phyloP scores from a whole-genome alignment of 1,140 invertebrate genomes.

The Euura lappo region DNA sequence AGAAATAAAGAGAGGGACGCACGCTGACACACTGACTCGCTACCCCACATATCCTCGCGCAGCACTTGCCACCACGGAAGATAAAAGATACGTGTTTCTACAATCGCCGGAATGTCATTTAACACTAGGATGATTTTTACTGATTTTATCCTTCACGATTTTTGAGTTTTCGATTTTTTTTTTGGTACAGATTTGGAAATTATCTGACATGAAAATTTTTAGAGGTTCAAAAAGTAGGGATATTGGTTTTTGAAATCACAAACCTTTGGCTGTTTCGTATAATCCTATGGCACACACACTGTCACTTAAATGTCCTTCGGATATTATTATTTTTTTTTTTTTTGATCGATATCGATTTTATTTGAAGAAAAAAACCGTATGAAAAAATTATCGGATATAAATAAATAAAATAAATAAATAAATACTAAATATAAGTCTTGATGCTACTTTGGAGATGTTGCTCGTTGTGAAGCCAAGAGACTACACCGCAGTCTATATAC shows the following conservation, averaged over 20 bases:
- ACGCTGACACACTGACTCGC: slow-evolving; percentile 62
- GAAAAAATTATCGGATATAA: slow-evolving; percentile 7
- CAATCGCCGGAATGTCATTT: neutral
- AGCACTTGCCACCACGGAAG: slow-evolving; percentile 16
- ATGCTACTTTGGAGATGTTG: slow-evolving; percentile 31
- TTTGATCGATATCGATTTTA: slow-evolving; percentile 10
- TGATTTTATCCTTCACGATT: too few relatives aligned
- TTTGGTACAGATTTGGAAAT: too few relatives aligned
- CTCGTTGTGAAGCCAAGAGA: slow-evolving; percentile 54
- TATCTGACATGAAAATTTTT: too few relatives aligned
- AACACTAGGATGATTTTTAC: neutral
- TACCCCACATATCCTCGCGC: slow-evolving; percentile 59
- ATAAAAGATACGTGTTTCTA: slow-evolving; percentile 8
- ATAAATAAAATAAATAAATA: slow-evolving; percentile 16
- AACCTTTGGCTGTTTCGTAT: slow-evolving; percentile 24
- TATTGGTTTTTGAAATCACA: too few relatives aligned
- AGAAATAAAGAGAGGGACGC: slow-evolving; percentile 49
- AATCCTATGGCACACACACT: slow-evolving; percentile 56
- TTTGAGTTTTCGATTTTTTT: too few relatives aligned
- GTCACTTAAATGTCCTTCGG: slow-evolving; percentile 37
- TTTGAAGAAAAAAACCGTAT: too few relatives aligned
- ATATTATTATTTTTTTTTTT: slow-evolving; percentile 20
- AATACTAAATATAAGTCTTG: neutral
- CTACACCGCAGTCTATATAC: slow-evolving; percentile 57
- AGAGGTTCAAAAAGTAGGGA: too few relatives aligned